These are phyloP conservation scores for Hybognathus amarus DNA, from an alignment of 2,797 vertebrate species.

Conservation along the genomic window DNA sequence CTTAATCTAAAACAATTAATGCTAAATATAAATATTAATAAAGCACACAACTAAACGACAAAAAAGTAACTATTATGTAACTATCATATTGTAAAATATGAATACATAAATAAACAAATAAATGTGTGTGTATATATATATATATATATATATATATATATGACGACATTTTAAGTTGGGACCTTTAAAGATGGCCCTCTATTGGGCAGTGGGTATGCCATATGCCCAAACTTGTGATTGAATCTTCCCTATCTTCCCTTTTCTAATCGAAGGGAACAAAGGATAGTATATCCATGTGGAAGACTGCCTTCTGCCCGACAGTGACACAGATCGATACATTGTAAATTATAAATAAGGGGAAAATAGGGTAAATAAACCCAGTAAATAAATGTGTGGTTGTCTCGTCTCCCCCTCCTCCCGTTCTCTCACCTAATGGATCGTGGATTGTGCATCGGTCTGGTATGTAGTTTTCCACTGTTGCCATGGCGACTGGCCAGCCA, in stretches of 20 bases:
- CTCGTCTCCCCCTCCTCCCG: conserved; percentile 50
- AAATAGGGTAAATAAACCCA: conserved; percentile 71
- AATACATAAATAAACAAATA: too few relatives aligned
- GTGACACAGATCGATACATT: conserved; percentile 72
- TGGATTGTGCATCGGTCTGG: conserved; percentile 63
- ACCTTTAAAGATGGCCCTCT: not conserved
- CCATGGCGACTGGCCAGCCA: conserved; percentile 70
- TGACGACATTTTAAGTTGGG: not conserved
- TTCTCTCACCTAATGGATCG: conserved; percentile 68
- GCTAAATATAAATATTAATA: not conserved
- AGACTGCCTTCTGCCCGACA: conserved; percentile 45
- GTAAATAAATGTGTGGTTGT: conserved; percentile 73
- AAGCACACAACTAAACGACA: not conserved
- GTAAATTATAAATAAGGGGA: conserved; percentile 74
- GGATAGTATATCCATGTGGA: conserved; percentile 18
- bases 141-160: too few relatives aligned
- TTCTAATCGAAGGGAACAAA: conserved; percentile 49
- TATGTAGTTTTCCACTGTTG: conserved; percentile 63
- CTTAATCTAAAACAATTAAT: not conserved
- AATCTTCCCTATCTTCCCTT: conserved; percentile 18
- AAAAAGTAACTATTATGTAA: not conserved
- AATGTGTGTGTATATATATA: too few relatives aligned
- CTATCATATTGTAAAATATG: too few relatives aligned
- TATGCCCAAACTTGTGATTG: not conserved
- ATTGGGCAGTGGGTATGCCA: not conserved